Percentiles rank a stretch among this genome's conserved stretches.
Evolutionary conservation across 2,113 vertebrate genomes (phyloP).

Genomic region (Antechinus flavipes): DNA sequence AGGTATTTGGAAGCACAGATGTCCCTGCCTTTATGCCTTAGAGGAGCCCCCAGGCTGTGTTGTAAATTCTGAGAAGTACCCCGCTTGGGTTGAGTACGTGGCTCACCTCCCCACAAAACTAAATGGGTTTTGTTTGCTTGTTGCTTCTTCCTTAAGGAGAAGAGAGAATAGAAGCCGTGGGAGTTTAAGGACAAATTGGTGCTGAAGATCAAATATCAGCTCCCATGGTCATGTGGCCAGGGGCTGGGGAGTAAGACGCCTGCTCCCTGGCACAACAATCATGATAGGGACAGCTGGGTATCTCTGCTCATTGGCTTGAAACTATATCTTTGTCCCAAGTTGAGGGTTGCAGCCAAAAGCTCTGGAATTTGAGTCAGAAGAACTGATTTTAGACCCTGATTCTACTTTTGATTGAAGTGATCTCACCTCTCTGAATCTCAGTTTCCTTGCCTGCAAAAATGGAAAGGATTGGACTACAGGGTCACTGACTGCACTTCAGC

Average conservation of each 20-base stretch:
- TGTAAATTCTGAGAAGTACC: slow-evolving; percentile 61
- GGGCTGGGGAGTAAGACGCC: background rate
- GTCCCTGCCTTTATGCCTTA: slow-evolving; percentile 61
- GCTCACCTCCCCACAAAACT: background rate
- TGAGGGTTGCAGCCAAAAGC: background rate
- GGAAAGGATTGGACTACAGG: background rate
- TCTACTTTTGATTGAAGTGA: background rate
- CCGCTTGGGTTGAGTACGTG: background rate
- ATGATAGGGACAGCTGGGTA: background rate
- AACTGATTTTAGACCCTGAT: background rate
- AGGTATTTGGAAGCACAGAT: slow-evolving; percentile 63
- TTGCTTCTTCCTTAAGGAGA: background rate
- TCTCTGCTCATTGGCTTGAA: background rate
- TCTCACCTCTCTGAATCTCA: background rate
- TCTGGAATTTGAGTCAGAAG: background rate
- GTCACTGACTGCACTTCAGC: too few species aligned
- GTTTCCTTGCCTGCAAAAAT: background rate
- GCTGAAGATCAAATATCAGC: background rate
- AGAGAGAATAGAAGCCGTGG: background rate
- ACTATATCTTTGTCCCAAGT: background rate
- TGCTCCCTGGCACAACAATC: background rate
- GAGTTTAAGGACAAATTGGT: background rate
- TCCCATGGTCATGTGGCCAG: background rate
- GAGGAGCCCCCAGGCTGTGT: slow-evolving; percentile 52
- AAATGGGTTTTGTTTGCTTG: background rate